Base-by-base conservation (phyloP, 2,888 invertebrate species). In the Exocentrus adspersus region DNA sequence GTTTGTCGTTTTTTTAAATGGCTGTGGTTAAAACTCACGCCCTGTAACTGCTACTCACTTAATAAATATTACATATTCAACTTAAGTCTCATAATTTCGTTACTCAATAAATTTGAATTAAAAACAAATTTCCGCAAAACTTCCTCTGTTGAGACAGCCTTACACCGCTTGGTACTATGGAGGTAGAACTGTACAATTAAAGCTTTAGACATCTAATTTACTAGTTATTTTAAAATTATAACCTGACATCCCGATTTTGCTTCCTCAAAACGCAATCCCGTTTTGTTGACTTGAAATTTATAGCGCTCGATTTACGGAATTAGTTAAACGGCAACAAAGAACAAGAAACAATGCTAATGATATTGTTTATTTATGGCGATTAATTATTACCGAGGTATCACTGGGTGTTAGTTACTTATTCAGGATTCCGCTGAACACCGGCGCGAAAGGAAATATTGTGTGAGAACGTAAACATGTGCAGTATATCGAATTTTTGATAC, bases 151-250 rank as follows among this genome's bases (percentile, higher is more conserved):
- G 46, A 56, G 67, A 74, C 69, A 63, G 75, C 77, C 78, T 75
- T 72, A 76, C 76, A 78, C 78, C 64, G 77, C 68, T 67, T 78
- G 78, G 77, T 75, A 78, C 78, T 69, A 68, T 64, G 64, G 58
- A 71, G 65, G 62, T 67, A 59, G 64, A 71, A 70, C 70, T 68
- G 68, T 67, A 74, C 74, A 75, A 78, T 77, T 76, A 76, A 70
- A 62, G 64, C 71, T 71, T 75, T 70, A 77, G 72, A 73, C 73
- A 65, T 76, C 73, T 76, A 76, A 76, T 76, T 77, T 75, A 62
- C 73, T 68, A 68, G 74, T 71, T 75, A 74, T 74, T 75, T 75
- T 66, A 68, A 72, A 76, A 76, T 75, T 75, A 75, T 74, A 66
- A 52, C 67, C 67, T 62, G 65, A 68, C 68, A 61, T 69, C 65